Base-by-base conservation (phyloP, 2,888 invertebrate genomes). In the Phania funesta region DNA sequence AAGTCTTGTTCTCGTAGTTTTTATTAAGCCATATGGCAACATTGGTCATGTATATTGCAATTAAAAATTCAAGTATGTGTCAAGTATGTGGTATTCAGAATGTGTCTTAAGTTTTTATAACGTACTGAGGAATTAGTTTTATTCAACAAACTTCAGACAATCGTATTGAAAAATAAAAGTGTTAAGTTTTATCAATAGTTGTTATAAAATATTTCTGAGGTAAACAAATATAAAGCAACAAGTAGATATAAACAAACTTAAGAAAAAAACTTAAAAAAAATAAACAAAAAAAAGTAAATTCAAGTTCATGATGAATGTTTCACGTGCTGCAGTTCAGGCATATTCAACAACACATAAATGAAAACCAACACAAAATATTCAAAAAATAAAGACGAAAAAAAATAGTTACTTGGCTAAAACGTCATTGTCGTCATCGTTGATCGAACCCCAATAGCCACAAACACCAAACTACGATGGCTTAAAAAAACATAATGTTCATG, bases 211-310 rank as follows among this genome's bases (percentile, higher is more conserved):
- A 11, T 35, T 9, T 8, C 11, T 35, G 9, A 11, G 8, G 3
- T 35, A 35, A 11, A 35, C 9, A 35, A 9, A 35, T 9, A 9
- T 35, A 9, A 35, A 35, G 3, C 9, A 9, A 4, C 35, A 35
- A 1, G 7, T 38, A 13, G 7, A 7, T 13, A 41, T n/a, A 38
- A 58, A 13, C 11, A 58, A 20, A n/a, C n/a, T n/a, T 4, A 38
- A 4, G 2, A 16, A 35, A 46, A 38, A 56, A 52, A 73, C 13
- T 32, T 74, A 56, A 78, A 20, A 64, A 60, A 75, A 58, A 80
- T 81, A 82, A 83, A 80, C 85, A 84, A 85, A 84, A 85, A 86
- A 86, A 87, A 86, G 87, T 86, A 86, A 88, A 84, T 89, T 89
- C 89, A 86, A 85, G 85, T 85, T 85, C 86, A 85, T 85, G 85